These are phyloP conservation scores for Camponotus floridanus DNA, from an alignment of 1,140 invertebrate genomes.

Conservation along the genomic window DNA sequence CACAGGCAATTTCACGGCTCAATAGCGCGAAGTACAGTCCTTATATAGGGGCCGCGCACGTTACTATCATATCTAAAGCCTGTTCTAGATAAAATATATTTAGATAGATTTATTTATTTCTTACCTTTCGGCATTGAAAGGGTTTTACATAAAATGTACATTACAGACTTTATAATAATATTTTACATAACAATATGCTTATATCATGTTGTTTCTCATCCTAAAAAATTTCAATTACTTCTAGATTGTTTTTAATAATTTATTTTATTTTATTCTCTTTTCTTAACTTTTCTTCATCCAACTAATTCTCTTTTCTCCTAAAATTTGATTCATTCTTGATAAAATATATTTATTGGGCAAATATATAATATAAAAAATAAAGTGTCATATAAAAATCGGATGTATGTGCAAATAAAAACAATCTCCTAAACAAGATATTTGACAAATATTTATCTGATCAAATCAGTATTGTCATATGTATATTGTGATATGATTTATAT, in stretches of 20 bases:
- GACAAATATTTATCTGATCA: background rate
- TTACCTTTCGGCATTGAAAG: too few relatives aligned
- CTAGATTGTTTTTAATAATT: too few relatives aligned
- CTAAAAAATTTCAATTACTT: too few relatives aligned
- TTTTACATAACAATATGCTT: too few relatives aligned
- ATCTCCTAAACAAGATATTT: background rate
- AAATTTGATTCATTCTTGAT: background rate
- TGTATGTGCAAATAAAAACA: background rate
- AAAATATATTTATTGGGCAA: background rate
- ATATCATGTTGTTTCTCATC: too few relatives aligned
- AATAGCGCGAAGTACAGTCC: conserved; percentile 15
- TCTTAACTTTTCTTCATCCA: too few relatives aligned
- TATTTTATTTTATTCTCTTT: too few relatives aligned
- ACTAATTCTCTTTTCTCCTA: too few relatives aligned
- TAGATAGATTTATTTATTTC: background rate
- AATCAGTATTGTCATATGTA: background rate
- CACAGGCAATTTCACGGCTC: conserved; percentile 40
- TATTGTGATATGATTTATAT: background rate
- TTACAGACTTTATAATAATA: too few relatives aligned
- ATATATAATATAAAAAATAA: background rate
- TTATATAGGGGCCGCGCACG: conserved; percentile 14
- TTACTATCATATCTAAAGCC: background rate
- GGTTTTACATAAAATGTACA: too few relatives aligned
- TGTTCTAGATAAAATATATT: background rate
- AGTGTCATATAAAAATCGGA: background rate